These are phyloP conservation scores for Phoxinus phoxinus DNA, from an alignment of 2,113 vertebrate species.

Conservation along the genomic window DNA sequence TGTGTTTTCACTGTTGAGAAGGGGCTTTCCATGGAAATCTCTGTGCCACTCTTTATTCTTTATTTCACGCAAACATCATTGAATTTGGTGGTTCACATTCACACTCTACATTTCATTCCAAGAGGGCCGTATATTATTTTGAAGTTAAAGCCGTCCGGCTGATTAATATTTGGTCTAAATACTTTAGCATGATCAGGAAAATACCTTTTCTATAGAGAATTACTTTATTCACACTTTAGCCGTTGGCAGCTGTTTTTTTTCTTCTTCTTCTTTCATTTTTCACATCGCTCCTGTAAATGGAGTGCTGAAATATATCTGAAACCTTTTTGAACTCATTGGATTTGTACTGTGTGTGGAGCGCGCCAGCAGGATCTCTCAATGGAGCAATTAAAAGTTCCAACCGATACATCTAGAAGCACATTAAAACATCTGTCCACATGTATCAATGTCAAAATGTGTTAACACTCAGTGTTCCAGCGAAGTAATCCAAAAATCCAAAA, in stretches of 20 bases:
- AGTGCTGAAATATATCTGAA: conserved; percentile 64
- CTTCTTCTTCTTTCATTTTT: conserved; percentile 51
- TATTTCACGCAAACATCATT: conserved; percentile 1
- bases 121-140: background rate
- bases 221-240: conserved; percentile 36
- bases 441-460: conserved; percentile 54
- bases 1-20: conserved; percentile 36
- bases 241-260: conserved; percentile 58
- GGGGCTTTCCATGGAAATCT: conserved; percentile 46
- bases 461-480: conserved; percentile 29
- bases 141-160: background rate
- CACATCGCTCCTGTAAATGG: conserved; percentile 60
- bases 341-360: conserved; percentile 63
- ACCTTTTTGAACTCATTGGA: conserved; percentile 53
- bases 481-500: background rate
- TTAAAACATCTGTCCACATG: conserved; percentile 62
- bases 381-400: conserved; percentile 66
- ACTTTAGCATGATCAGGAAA: conserved; percentile 1
- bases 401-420: conserved; percentile 63
- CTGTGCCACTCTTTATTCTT: conserved; percentile 32
- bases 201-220: background rate
- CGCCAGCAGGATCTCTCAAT: conserved; percentile 56
- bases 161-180: conserved; percentile 20
- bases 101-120: background rate
- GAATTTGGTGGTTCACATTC: background rate